Evolutionary conservation across 2,888 invertebrate genomes (phyloP), one percentile per base, ranked within the genome.

Genomic region (Melipona bicolor): DNA sequence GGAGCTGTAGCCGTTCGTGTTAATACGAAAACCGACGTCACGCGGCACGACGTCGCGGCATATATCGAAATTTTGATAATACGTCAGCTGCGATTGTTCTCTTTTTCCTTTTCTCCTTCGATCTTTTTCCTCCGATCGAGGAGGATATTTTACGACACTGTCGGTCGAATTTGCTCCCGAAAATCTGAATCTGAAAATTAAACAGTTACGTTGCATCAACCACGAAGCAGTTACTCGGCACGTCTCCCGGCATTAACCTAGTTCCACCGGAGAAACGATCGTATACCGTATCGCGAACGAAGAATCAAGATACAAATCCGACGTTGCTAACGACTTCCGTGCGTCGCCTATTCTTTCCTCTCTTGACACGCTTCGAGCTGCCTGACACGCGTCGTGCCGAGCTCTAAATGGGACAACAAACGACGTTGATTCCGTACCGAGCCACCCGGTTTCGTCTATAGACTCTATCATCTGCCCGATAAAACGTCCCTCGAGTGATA

Each of bases 281-380:
- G 67, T 76, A n/a, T n/a, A 6, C 54, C 67, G 67, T 67, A 36
- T 70, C 65, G 54, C 67, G 32, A 56, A 56, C 54, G 62, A 54
- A 67, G 68, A 68, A 83, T 81, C 80, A 67, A 82, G 81, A 79
- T 74, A 79, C 69, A 67, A 32, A 59, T 59, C 15, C 71, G 67
- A 61, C 68, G 49, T 69, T 43, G 68, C 52, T 82, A 82, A 82
- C 80, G 80, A 82, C 75, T 82, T 82, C 82, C 82, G 73, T 21
- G 49, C 68, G 59, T 79, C 67, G 56, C 50, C 67, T 65, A 59
- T 71, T 70, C 81, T 75, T 61, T 62, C 54, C 71, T 67, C 72
- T 59, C 72, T 56, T 59, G 68, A 72, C 72, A 76, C 32, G 72
- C 50, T 62, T 49, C 61, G 50, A n/a, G 36, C 49, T 61, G 21